Evolutionary conservation across 2,797 vertebrate species (phyloP).

Genomic region (Craterocephalus amniculus): DNA sequence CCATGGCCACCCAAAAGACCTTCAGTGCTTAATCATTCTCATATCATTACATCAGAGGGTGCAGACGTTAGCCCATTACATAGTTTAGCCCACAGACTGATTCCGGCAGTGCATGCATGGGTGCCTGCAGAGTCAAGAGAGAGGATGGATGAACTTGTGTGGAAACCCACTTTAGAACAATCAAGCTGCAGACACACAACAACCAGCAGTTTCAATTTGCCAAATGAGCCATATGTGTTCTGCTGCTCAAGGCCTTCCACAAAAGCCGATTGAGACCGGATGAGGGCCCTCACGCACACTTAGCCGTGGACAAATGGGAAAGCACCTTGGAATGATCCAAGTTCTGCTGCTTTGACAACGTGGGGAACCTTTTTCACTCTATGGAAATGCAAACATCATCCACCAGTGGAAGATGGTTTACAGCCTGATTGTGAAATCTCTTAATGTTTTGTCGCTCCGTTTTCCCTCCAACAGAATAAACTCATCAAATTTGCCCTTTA

Average conservation of each 20-base stretch:
- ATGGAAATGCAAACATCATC: constrained; percentile 12
- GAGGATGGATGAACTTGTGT: constrained; percentile 18
- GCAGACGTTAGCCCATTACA: constrained; percentile 39
- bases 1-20: constrained; percentile 38
- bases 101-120: constrained; percentile 16
- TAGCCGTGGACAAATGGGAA: constrained; percentile 20
- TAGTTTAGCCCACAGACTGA: constrained; percentile 26
- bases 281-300: constrained; percentile 7
- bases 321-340: constrained; percentile 28
- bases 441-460: constrained; percentile 22
- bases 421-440: constrained; percentile 5
- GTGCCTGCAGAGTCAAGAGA: constrained; percentile 6
- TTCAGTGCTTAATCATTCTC: constrained; percentile 54
- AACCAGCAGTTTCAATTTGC: constrained; percentile 43
- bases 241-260: constrained; percentile 32
- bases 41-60: constrained; percentile 34
- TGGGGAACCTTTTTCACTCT: not conserved
- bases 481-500: constrained; percentile 30
- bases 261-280: constrained; percentile 41
- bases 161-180: constrained; percentile 32
- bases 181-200: constrained; percentile 36
- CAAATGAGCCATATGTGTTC: constrained; percentile 54
- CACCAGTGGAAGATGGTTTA: constrained; percentile 17
- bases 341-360: constrained; percentile 17
- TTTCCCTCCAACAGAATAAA: constrained; percentile 23